Evolutionary conservation across 2,888 invertebrate genomes (phyloP).

Genomic region (Pecten maximus): DNA sequence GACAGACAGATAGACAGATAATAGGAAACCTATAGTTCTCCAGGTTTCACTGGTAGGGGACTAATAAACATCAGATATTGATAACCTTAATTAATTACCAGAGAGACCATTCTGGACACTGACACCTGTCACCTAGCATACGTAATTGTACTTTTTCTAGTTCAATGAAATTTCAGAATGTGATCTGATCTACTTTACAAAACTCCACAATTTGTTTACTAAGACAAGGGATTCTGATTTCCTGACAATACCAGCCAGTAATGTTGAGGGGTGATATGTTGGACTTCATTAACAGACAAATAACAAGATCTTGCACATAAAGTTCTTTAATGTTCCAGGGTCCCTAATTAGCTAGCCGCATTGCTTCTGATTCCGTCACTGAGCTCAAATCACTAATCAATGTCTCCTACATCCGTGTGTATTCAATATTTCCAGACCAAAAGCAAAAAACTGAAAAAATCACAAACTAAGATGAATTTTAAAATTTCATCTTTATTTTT

Average conservation of each 20-base stretch:
- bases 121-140: too few relatives aligned
- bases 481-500: too few relatives aligned
- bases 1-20: too few relatives aligned
- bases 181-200: too few relatives aligned
- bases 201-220: neutral
- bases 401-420: neutral
- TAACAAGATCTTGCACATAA: neutral
- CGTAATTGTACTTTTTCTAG: too few relatives aligned
- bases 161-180: too few relatives aligned
- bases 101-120: too few relatives aligned
- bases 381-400: neutral
- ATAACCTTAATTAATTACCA: too few relatives aligned
- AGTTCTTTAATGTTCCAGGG: neutral
- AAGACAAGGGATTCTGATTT: neutral
- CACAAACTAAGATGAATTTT: too few relatives aligned
- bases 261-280: neutral
- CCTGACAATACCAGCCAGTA: neutral
- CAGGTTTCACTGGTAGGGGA: too few relatives aligned
- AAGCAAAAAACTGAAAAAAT: neutral
- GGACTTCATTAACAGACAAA: neutral
- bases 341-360: neutral
- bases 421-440: neutral
- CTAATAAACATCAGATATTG: too few relatives aligned
- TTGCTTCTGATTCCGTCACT: neutral
- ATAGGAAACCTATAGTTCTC: too few relatives aligned